phyloP scores from a whole-genome alignment of 2,113 vertebrate species.

The Neomonachus schauinslandi region DNA sequence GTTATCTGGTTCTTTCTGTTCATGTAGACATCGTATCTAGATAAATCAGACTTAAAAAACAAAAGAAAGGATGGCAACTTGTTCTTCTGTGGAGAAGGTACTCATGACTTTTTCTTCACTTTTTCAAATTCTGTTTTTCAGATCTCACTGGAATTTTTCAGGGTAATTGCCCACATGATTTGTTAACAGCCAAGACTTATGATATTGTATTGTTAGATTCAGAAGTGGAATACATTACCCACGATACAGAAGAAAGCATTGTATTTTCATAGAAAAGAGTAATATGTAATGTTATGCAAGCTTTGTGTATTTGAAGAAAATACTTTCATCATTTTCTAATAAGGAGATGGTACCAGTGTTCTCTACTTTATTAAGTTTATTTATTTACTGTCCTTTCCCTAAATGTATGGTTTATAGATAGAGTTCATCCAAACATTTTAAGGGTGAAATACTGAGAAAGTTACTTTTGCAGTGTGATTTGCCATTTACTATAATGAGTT shows the following conservation, averaged over 20 bases:
- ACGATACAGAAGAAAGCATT: conserved; percentile 26
- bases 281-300: conserved; percentile 27
- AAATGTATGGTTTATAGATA: background rate
- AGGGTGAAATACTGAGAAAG: conserved; percentile 13
- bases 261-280: conserved; percentile 14
- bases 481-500: background rate
- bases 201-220: background rate
- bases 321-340: conserved; percentile 25
- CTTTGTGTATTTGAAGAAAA: conserved; percentile 18
- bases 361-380: background rate
- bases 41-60: conserved; percentile 18
- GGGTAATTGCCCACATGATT: background rate
- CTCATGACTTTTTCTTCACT: background rate
- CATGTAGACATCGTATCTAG: background rate
- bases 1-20: conserved; percentile 29
- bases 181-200: background rate
- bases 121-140: background rate
- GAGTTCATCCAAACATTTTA: conserved; percentile 21
- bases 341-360: conserved; percentile 18
- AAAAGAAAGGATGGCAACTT: background rate
- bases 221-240: conserved; percentile 30
- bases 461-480: background rate
- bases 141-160: conserved; percentile 28
- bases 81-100: background rate
- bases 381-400: background rate